Percentiles rank a stretch among this genome's conserved stretches.
These are phyloP conservation scores for Noctua fimbriata DNA, from an alignment of 2,888 invertebrate species.

Conservation along the genomic window DNA sequence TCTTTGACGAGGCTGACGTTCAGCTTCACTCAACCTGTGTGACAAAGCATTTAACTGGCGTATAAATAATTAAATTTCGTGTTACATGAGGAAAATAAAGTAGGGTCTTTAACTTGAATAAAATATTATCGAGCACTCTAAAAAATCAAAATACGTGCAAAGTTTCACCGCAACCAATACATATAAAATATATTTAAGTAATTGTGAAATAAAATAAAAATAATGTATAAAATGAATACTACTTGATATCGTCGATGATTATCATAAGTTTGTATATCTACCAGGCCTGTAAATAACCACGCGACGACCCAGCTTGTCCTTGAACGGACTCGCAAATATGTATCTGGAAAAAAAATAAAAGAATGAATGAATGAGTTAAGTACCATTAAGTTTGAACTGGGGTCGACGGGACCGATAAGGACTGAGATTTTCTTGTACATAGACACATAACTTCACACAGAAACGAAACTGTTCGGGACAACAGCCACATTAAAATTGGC, in stretches of 20 bases:
- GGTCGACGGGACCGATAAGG: neutral
- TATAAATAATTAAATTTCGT: neutral
- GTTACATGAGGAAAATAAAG: neutral
- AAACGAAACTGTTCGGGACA: neutral
- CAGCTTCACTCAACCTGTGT: too few species aligned
- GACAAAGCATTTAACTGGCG: neutral
- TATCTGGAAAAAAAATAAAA: slow-evolving; percentile 89
- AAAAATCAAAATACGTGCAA: slow-evolving; percentile 1
- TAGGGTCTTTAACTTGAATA: neutral
- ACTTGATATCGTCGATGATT: slow-evolving; percentile 70
- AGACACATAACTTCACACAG: neutral
- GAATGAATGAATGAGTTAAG: neutral
- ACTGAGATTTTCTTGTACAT: neutral
- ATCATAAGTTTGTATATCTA: slow-evolving; percentile 82
- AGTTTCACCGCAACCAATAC: slow-evolving; percentile 35
- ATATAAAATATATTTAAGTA: slow-evolving; percentile 29
- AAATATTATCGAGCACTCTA: neutral
- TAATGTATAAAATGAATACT: slow-evolving; percentile 72
- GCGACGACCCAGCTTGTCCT: slow-evolving; percentile 93
- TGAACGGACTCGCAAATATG: slow-evolving; percentile 94
- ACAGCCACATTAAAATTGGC: neutral
- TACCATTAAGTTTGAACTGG: neutral
- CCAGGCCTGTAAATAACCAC: slow-evolving; percentile 95
- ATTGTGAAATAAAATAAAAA: slow-evolving; percentile 60
- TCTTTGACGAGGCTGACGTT: neutral